Percentiles rank a stretch among this genome's conserved stretches.
Evolutionary conservation across 1,140 invertebrate species (phyloP).

Genomic region (Trichomalopsis sarcophagae): DNA sequence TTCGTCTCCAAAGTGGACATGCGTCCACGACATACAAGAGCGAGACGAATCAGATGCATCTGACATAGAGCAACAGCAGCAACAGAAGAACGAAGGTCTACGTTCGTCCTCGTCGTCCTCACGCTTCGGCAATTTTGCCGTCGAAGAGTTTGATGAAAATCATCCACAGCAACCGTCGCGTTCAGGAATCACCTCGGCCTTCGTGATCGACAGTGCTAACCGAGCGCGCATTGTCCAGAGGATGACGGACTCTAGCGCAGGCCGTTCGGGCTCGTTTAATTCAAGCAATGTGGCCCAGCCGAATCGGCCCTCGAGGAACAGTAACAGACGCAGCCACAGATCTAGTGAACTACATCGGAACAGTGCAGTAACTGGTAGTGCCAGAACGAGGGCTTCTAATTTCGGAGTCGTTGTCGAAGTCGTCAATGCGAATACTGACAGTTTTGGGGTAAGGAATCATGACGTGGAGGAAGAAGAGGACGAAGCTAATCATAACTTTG

Average conservation of each 20-base stretch:
- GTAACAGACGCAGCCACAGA: conserved; percentile 45
- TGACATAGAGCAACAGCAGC: conserved; percentile 60
- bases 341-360: conserved; percentile 16
- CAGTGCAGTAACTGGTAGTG: not conserved
- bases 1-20: conserved; percentile 85
- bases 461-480: conserved; percentile 52
- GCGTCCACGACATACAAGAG: conserved; percentile 93
- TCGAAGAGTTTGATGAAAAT: conserved; percentile 64
- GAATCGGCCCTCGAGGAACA: conserved; percentile 54
- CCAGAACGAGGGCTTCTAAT: conserved; percentile 33
- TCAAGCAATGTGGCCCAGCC: conserved; percentile 57
- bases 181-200: conserved; percentile 64
- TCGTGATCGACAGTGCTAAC: conserved; percentile 64
- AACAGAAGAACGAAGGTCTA: conserved; percentile 53
- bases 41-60: conserved; percentile 65
- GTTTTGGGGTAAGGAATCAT: conserved; percentile 42
- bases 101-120: conserved; percentile 61
- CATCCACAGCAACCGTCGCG: conserved; percentile 62
- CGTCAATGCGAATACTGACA: conserved; percentile 50
- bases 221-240: conserved; percentile 40
- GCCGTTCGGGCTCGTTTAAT: conserved; percentile 55
- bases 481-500: conserved; percentile 50
- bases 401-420: conserved; percentile 49
- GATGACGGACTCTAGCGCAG: conserved; percentile 48
- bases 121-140: conserved; percentile 62